These are phyloP conservation scores for Cochlearius cochlearius DNA, from an alignment of 2,113 vertebrate species.

Conservation along the genomic window DNA sequence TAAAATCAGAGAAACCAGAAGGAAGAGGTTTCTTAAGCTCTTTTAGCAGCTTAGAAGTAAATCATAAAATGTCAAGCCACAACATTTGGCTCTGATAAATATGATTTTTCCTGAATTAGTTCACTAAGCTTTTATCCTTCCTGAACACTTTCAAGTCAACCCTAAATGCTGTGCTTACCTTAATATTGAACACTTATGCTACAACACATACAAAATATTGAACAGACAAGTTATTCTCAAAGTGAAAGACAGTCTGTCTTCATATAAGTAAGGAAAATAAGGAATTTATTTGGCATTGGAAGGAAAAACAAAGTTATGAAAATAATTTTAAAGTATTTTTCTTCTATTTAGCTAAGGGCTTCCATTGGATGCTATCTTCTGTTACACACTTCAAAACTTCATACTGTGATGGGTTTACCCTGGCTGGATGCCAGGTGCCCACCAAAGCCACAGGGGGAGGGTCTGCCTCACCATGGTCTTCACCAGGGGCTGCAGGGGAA, in stretches of 20 bases:
- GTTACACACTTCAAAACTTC: not conserved
- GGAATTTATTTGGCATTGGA: not conserved
- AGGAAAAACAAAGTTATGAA: not conserved
- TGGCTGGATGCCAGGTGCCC: not conserved
- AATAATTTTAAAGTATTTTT: not conserved
- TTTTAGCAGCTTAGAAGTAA: constrained; percentile 77
- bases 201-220: constrained; percentile 20
- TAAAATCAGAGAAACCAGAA: constrained; percentile 47
- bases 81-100: constrained; percentile 76
- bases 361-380: not conserved
- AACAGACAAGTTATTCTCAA: not conserved
- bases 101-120: constrained; percentile 70
- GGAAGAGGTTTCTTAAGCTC: constrained; percentile 72
- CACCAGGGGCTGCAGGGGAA: not conserved
- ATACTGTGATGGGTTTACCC: not conserved
- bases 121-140: constrained; percentile 71
- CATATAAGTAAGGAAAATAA: not conserved
- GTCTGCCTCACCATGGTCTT: not conserved
- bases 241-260: constrained; percentile 19
- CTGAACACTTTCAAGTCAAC: constrained; percentile 69
- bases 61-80: constrained; percentile 76
- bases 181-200: constrained; percentile 61
- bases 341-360: not conserved
- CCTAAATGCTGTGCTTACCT: constrained; percentile 60
- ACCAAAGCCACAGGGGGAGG: not conserved